Evolutionary conservation across 92 coral and sea anemone genomes (phyloP), one percentile per base, ranked within the genome.

Genomic region (Blastomussa wellsi): DNA sequence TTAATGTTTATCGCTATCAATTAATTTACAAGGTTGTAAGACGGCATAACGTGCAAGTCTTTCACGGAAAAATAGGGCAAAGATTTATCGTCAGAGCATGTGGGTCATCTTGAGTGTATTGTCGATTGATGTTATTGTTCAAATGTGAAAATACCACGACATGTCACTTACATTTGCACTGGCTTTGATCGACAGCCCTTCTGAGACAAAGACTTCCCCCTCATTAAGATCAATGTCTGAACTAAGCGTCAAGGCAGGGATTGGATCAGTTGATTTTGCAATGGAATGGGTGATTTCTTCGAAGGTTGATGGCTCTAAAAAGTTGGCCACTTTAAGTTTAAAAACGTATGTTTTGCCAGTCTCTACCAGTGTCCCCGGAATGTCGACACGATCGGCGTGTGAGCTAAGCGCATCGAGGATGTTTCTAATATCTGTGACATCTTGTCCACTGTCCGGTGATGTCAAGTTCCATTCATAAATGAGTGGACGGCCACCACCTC

Each of bases 401-500:
- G 19, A 10, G 0, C 41, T 20, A 4, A 82, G 68, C 0, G 4
- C 85, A 12, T 13, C 5, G 4, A 69, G 68, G 44, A 53, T 36
- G 13, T 26, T 55, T n/a, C 13, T 72, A 16, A 82, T 53, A 13
- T 24, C 31, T 8, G 2, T 15, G 41, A 59, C 28, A 39, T 31
- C 39, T 26, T 10, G 3, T 12, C 77, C 85, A 42, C 35, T 16
- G 28, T 4, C 1, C 0, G 80, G 87, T 35, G 74, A 74, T n/a
- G 10, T 73, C 77, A 85, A 24, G 8, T 82, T 71, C 92, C 92
- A 89, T 11, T 14, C 2, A 57, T 65, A 85, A 0, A 26, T 72
- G 22, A 85, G 76, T n/a, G 67, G 52, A 5, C 92, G 80, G 7
- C 92, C 89, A 14, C 92, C 92, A 13, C 92, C 86, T 7, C 92